Evolutionary conservation across 2,113 vertebrate genomes (phyloP), one percentile per base, ranked within the genome.

Genomic region (Uria lomvia): DNA sequence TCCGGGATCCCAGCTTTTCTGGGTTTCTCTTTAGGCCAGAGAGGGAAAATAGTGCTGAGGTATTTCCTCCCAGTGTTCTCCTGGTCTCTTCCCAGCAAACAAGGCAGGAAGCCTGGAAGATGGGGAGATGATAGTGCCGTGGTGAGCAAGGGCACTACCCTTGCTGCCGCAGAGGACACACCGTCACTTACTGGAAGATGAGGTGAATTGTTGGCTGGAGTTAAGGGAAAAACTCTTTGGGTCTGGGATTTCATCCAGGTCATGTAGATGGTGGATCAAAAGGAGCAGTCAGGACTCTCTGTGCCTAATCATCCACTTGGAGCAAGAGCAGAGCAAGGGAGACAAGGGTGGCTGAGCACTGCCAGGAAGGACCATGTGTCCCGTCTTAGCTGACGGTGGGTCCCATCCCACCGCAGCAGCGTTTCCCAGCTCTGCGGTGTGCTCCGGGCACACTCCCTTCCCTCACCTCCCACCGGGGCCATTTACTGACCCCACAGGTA

Each of bases 161-260:
- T 30, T 47, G 42, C 93, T 96, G 80, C 73, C 3, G 5, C 73
- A 71, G 68, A 84, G 56, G 43, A 81, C 56, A 5, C 77, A 36
- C 62, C 30, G 1, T 82, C 87, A 74, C 62, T 96, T 96, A 96
- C 93, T 93, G 90, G 90, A 93, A 95, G 60, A 75, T 0, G 29
- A 60, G 94, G 80, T 78, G 86, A 93, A 94, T 73, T 32, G 55
- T 2, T 95, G 94, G 72, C 92, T 59, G 73, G 38, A 94, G n/a
- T 65, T 38, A 84, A 92, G 62, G 94, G 91, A 91, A 96, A 95
- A 94, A 63, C 7, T 55, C 75, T 65, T 67, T n/a, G 27, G 21
- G 49, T 81, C 45, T 72, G 91, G 94, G 92, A 94, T 94, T 92
- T 84, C 76, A 65, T 94, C 96, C 93, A 96, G 92, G 70, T 80